These are phyloP conservation scores for Fregata magnificens DNA, from an alignment of 2,113 vertebrate species.

Conservation along the genomic window DNA sequence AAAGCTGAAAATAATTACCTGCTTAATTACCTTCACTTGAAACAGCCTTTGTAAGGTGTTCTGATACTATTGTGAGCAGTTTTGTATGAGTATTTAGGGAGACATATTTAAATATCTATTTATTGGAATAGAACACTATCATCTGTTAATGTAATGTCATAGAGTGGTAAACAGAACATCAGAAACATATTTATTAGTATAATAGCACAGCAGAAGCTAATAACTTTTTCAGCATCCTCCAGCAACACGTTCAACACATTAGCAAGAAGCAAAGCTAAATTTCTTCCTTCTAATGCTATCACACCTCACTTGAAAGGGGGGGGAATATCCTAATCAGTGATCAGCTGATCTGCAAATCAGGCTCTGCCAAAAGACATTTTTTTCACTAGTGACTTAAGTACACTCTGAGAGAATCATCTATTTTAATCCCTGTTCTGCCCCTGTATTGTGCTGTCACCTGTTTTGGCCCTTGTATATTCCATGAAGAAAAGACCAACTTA, in stretches of 20 bases:
- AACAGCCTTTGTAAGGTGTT: background rate
- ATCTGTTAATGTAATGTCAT: background rate
- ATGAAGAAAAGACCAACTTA: background rate
- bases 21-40: background rate
- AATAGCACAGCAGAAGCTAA: background rate
- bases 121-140: background rate
- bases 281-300: background rate
- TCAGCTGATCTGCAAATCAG: background rate
- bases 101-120: background rate
- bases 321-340: background rate
- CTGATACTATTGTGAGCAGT: background rate
- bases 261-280: background rate
- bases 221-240: background rate
- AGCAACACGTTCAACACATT: background rate
- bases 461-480: background rate
- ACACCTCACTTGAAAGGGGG: background rate
- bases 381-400: background rate
- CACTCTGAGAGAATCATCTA: background rate
- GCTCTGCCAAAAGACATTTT: background rate
- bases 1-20: constrained; percentile 38
- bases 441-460: background rate
- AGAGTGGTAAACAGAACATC: background rate
- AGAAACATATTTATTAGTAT: background rate
- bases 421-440: background rate
- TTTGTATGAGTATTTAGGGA: background rate